A percentile compares a stretch with the other conserved stretches of the same genome.
Conservation (phyloP, 2,113 vertebrate species). For the Takifugu flavidus region DNA sequence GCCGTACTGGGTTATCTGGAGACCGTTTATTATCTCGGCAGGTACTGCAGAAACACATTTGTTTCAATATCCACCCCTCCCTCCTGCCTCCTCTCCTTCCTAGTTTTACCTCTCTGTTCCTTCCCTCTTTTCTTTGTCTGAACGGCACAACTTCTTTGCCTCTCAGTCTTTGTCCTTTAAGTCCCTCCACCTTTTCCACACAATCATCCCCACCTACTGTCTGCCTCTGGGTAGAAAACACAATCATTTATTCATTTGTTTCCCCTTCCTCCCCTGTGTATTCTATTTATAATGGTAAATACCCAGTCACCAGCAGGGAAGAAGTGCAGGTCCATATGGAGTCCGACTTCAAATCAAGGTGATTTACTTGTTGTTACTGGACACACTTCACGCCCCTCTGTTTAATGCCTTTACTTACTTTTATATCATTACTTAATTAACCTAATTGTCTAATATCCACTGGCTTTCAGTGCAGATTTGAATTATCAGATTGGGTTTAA, state of each 20-base stretch:
- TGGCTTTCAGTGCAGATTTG: neutral
- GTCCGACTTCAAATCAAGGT: constrained; percentile 13
- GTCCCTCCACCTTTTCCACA: neutral
- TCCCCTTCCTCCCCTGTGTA: constrained; percentile 9
- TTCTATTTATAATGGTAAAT: constrained; percentile 47
- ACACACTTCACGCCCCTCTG: neutral
- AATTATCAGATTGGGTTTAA: constrained; percentile 6
- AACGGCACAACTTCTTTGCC: constrained; percentile 15
- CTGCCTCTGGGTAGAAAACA: constrained; percentile 45
- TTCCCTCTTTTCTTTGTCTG: constrained; percentile 3
- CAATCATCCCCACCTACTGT: constrained; percentile 6
- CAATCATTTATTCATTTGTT: constrained; percentile 58
- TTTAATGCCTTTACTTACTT: neutral
- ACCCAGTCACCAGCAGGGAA: constrained; percentile 13
- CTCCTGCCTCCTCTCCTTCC: constrained; percentile 7
- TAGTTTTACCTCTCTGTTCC: constrained; percentile 27
- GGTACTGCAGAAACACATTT: constrained; percentile 31
- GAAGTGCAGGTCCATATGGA: neutral
- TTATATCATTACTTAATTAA: neutral
- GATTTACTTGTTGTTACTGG: constrained; percentile 3
- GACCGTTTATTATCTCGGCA: constrained; percentile 53
- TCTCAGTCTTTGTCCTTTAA: constrained; percentile 7
- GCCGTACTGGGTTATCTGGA: constrained; percentile 27
- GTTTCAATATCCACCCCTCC: neutral
- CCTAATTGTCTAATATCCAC: neutral